Percentiles rank a stretch among this genome's conserved stretches.
Conservation (phyloP, 2,113 vertebrate genomes). For the Pachycephala philippinensis region DNA sequence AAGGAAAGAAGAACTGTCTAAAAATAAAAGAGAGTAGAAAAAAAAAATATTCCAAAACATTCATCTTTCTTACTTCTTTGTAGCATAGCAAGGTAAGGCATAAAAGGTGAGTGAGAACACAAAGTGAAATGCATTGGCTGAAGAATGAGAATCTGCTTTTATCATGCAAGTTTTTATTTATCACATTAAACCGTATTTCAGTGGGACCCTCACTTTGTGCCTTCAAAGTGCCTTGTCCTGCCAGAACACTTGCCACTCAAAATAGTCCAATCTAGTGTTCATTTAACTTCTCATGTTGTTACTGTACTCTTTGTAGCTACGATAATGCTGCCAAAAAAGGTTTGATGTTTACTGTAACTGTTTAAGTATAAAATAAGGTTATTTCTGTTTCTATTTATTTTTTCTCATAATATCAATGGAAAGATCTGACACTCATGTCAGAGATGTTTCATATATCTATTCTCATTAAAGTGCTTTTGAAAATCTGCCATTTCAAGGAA, state of each 20-base stretch:
- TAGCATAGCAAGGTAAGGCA: not conserved
- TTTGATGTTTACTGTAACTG: not conserved
- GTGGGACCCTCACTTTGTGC: not conserved
- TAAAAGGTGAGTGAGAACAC: not conserved
- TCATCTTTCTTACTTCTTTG: not conserved
- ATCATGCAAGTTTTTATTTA: not conserved
- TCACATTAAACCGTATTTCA: not conserved
- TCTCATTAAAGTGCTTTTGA: not conserved
- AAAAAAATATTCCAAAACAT: not conserved
- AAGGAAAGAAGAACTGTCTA: not conserved
- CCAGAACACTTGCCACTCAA: not conserved
- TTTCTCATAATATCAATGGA: accelerated
- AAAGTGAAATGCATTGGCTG: not conserved
- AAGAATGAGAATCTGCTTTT: not conserved
- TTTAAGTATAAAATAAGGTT: not conserved
- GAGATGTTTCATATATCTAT: not conserved
- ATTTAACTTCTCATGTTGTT: not conserved
- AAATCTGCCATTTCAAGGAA: not conserved
- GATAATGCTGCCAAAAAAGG: not conserved
- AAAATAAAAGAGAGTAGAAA: not conserved
- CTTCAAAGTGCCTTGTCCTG: not conserved
- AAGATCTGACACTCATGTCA: not conserved
- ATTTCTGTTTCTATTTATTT: not conserved
- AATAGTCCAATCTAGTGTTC: not conserved
- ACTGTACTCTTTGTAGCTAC: not conserved